phyloP scores from a whole-genome alignment of 2,888 invertebrate species.

The Catonia carolina region DNA sequence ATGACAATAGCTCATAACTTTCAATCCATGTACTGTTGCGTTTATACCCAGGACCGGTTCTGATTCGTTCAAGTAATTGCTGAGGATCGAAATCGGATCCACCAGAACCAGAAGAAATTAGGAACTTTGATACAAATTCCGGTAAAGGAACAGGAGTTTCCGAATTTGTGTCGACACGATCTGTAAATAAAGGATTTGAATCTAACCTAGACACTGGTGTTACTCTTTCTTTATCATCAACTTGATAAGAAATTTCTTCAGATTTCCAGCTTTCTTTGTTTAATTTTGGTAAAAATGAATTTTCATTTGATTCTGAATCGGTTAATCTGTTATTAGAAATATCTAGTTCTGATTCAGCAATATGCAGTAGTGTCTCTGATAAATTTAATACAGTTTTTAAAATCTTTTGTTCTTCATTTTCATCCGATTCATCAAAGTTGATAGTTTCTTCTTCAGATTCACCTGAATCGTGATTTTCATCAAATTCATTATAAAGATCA shows the following conservation, averaged over 20 bases:
- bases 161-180: conserved; percentile 12
- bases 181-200: conserved; percentile 22
- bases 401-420: background rate
- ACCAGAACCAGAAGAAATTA: conserved; percentile 40
- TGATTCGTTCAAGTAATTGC: conserved; percentile 61
- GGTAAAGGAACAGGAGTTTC: conserved; percentile 46
- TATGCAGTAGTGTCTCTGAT: background rate
- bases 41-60: conserved; percentile 53
- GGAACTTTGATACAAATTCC: conserved; percentile 51
- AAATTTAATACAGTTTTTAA: background rate
- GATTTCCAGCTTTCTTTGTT: conserved; percentile 11
- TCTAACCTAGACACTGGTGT: conserved; percentile 16
- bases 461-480: background rate
- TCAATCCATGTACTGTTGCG: conserved; percentile 54
- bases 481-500: no score
- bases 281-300: background rate
- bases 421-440: background rate
- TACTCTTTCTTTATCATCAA: conserved; percentile 24
- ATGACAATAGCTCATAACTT: conserved; percentile 64
- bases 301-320: conserved; percentile 5
- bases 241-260: conserved; percentile 22
- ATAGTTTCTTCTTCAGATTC: conserved; percentile 5
- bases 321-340: background rate
- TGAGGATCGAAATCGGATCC: conserved; percentile 59
- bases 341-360: background rate